Evolutionary conservation across 2,797 vertebrate species (phyloP), one percentile per base, ranked within the genome.

Genomic region (Serranus cabrilla): DNA sequence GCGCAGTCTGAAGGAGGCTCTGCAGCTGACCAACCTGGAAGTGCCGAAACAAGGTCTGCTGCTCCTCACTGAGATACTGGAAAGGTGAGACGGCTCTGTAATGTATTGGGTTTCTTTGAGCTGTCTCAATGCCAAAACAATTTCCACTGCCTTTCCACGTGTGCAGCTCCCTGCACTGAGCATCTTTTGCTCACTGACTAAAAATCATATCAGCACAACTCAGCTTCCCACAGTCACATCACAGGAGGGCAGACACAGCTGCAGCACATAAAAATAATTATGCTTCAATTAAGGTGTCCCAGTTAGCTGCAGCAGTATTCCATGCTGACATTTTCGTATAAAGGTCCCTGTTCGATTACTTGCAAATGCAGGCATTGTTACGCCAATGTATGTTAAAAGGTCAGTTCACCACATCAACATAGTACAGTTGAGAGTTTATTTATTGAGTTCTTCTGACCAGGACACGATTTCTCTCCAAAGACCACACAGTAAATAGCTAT

Each of bases 21-120:
- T 98, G 82, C 92, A 75, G 77, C 73, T 96, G 86, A 95, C 95
- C 88, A 97, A 95, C 56, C 63, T 89, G 40, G 97, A 97, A 62
- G 93, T 98, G 61, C 95, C 96, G 18, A 97, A 95, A 84, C 96
- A 97, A 90, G 98, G 98, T 47, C 91, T 99, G 40, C 89, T 96
- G 82, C 96, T 99, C 21, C 96, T 99, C 11, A 93, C 94, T 39
- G 95, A 96, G 90, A 96, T 99, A 87, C 89, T 99, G 87, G 94
- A 96, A 77, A 93, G 96, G 98, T 99, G 93, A 92, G 80, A 78
- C 45, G 25, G 5, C 11, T 42, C 3, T 64, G n/a, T 58, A 2
- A 25, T 34, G 25, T 66, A 45, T 65, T 21, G 13, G 8, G 3
- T 56, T 37, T 54, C 5, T 55, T 49, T 55, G 2, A 27, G 13